Conservation (phyloP, 2,888 invertebrate genomes). For the Allacma fusca region DNA sequence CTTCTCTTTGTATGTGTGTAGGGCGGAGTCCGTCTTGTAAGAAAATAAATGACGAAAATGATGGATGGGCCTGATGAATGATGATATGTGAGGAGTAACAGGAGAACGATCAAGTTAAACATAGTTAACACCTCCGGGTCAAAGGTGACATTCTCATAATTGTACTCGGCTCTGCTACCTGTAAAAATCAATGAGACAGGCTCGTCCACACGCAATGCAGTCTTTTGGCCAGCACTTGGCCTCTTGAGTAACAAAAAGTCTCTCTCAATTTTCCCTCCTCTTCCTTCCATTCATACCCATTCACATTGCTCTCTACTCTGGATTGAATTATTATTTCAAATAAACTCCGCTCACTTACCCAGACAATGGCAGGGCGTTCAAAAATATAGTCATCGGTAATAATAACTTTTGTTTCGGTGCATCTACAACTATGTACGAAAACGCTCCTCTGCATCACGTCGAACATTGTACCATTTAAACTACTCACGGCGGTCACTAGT, state of each 20-base stretch:
- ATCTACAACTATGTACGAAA: no score
- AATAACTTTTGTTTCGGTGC: background rate
- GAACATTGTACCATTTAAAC: no score
- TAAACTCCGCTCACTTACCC: slow-evolving; percentile 8
- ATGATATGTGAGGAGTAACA: background rate
- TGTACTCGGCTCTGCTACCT: slow-evolving; percentile 33
- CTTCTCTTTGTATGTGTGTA: background rate
- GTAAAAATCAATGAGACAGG: slow-evolving; percentile 32
- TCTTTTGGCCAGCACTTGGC: background rate
- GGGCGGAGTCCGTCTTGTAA: slow-evolving; percentile 13
- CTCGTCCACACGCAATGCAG: slow-evolving; percentile 23
- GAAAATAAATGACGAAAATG: slow-evolving; percentile 37
- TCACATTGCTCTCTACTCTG: background rate
- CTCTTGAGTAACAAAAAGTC: background rate
- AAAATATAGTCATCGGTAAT: slow-evolving; percentile 1
- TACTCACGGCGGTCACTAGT: no score
- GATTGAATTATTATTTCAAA: slow-evolving; percentile 12
- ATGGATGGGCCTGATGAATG: slow-evolving; percentile 36
- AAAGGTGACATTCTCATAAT: slow-evolving; percentile 39
- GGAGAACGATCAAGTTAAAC: slow-evolving; percentile 39
- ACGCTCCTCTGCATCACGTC: no score
- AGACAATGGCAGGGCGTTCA: slow-evolving; percentile 13
- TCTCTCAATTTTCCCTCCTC: slow-evolving; percentile 13
- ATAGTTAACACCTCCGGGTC: slow-evolving; percentile 43
- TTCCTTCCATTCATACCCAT: slow-evolving; percentile 6